Percentiles rank a stretch among this genome's conserved stretches.
These are phyloP conservation scores for Sinella curviseta DNA, from an alignment of 1,140 invertebrate species.

Conservation along the genomic window DNA sequence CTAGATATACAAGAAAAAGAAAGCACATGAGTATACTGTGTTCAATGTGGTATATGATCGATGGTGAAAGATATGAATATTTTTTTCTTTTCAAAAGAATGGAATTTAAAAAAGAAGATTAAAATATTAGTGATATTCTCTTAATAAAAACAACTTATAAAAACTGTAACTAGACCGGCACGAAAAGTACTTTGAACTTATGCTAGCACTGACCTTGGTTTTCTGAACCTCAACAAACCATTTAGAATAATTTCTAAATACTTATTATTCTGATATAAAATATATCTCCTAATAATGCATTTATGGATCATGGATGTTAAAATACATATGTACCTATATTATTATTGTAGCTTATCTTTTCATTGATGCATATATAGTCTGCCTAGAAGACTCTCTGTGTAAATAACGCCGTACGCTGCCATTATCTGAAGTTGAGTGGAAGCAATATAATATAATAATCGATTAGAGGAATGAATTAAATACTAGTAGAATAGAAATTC, in stretches of 20 bases:
- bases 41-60: not conserved
- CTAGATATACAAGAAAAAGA: constrained; percentile 26
- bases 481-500: too few relatives aligned
- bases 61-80: not conserved
- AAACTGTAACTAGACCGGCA: not conserved
- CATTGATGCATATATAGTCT: too few relatives aligned
- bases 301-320: too few relatives aligned
- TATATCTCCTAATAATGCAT: too few relatives aligned
- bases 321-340: too few relatives aligned
- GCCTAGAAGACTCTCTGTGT: too few relatives aligned
- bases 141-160: not conserved
- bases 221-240: not conserved
- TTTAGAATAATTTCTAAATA: not conserved
- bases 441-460: too few relatives aligned
- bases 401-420: too few relatives aligned
- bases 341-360: too few relatives aligned
- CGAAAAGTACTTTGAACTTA: constrained; percentile 20
- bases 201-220: constrained; percentile 20
- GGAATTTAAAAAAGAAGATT: not conserved
- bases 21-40: constrained; percentile 1
- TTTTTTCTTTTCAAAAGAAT: not conserved
- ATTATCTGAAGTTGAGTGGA: too few relatives aligned
- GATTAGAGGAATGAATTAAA: too few relatives aligned
- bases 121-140: not conserved
- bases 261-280: too few relatives aligned